Conservation (phyloP, 1,140 invertebrate genomes). For the Anoplolepis gracilipes region DNA sequence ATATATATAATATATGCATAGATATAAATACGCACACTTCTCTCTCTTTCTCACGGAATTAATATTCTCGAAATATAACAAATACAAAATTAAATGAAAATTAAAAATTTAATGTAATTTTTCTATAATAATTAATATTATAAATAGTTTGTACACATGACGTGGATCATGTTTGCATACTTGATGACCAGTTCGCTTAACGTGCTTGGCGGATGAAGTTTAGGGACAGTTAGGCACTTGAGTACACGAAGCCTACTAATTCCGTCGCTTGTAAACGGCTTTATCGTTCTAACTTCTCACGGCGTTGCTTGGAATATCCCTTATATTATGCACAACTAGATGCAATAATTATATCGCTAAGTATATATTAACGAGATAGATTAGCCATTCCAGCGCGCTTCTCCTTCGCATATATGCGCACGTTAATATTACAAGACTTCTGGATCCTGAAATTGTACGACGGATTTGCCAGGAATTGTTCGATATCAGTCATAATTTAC, state of each 20-base stretch:
- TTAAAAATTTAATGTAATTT: background rate
- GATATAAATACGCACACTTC: background rate
- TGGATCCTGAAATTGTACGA: slow-evolving; percentile 15
- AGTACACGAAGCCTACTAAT: slow-evolving; percentile 59
- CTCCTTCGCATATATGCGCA: background rate
- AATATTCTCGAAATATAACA: background rate
- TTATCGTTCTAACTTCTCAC: slow-evolving; percentile 56
- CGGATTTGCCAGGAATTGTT: slow-evolving; percentile 5
- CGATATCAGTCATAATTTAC: slow-evolving; percentile 8
- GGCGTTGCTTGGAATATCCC: slow-evolving; percentile 40
- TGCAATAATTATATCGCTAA: slow-evolving; percentile 59
- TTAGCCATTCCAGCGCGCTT: slow-evolving; percentile 33
- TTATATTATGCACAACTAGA: slow-evolving; percentile 51
- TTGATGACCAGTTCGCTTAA: slow-evolving; percentile 56
- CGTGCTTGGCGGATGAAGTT: slow-evolving; percentile 48
- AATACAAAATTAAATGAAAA: background rate
- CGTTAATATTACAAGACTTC: slow-evolving; percentile 23
- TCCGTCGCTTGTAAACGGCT: slow-evolving; percentile 61
- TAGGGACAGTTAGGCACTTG: slow-evolving; percentile 55
- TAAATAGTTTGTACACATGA: slow-evolving; percentile 7
- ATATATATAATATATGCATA: background rate
- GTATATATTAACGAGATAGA: slow-evolving; percentile 54
- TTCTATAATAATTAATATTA: slow-evolving; percentile 8
- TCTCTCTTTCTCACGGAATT: background rate
- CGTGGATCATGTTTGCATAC: slow-evolving; percentile 48